Evolutionary conservation across 2,888 invertebrate species (phyloP).

Genomic region (Sminthurides aquaticus): DNA sequence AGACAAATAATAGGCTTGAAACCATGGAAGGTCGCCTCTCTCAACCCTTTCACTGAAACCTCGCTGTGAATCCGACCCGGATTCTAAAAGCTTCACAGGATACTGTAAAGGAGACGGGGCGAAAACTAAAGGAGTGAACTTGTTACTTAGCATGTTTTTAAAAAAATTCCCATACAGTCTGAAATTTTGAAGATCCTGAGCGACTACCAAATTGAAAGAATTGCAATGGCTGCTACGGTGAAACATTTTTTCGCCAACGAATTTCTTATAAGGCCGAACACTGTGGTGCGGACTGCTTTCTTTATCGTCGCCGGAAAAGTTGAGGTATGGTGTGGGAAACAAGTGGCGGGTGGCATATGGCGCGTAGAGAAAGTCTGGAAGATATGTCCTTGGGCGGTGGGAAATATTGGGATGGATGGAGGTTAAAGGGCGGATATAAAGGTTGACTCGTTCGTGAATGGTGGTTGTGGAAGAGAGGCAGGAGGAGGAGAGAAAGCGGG

Average conservation of each 20-base stretch:
- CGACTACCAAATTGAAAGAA: conserved; percentile 16
- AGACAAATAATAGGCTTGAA: not conserved
- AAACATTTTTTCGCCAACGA: conserved; percentile 25
- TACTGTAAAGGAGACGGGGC: no score
- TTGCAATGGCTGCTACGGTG: not conserved
- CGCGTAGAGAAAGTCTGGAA: no score
- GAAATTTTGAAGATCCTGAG: conserved; percentile 21
- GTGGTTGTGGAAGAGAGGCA: no score
- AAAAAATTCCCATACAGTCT: conserved; percentile 17
- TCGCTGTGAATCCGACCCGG: no score
- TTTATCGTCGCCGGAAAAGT: conserved; percentile 22
- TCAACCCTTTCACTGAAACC: not conserved
- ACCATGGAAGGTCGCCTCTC: not conserved
- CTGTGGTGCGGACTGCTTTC: conserved; percentile 14
- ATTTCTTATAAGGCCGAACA: conserved; percentile 25
- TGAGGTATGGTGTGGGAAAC: no score
- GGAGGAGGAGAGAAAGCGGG: not conserved
- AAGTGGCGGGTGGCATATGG: conserved; percentile 4
- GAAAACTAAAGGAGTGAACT: no score
- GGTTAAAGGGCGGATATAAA: no score
- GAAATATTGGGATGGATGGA: no score
- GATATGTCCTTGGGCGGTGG: no score
- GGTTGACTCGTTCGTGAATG: no score
- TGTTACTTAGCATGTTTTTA: not conserved
- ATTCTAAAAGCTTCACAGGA: no score